Evolutionary conservation across 2,888 invertebrate genomes (phyloP).

Genomic region (Lithophane ornitopus): DNA sequence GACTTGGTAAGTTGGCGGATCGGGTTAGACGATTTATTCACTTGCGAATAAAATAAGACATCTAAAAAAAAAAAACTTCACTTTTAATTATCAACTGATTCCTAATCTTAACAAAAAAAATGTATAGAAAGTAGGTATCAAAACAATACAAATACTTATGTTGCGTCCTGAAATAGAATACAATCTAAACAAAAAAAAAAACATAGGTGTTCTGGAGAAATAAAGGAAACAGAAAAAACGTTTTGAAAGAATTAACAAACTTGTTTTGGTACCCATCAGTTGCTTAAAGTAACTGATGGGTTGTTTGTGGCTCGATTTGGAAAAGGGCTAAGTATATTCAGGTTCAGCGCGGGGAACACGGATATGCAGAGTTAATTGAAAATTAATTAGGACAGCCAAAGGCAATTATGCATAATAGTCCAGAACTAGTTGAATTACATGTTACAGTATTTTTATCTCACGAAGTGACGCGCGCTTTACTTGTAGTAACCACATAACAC

Average conservation of each 20-base stretch:
- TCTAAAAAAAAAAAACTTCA: neutral
- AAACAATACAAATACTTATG: neutral
- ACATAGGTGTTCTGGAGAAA: neutral
- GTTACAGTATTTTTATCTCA: too few species aligned
- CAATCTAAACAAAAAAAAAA: neutral
- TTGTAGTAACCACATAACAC: too few species aligned
- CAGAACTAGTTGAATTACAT: too few species aligned
- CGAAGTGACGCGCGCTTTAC: too few species aligned
- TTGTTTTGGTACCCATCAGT: neutral
- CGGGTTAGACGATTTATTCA: too few species aligned
- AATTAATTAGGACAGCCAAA: neutral
- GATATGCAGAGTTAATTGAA: neutral
- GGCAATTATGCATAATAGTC: neutral
- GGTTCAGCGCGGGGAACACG: neutral
- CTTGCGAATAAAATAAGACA: neutral
- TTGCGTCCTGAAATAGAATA: neutral
- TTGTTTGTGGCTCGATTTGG: neutral
- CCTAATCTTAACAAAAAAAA: neutral
- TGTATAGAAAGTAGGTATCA: too few species aligned
- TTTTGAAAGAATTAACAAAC: neutral
- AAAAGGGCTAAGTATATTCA: neutral
- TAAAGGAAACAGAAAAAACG: too few species aligned
- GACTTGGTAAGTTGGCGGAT: conserved; percentile 12
- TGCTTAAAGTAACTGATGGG: neutral
- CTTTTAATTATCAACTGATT: neutral